These are phyloP conservation scores for Thamnophis elegans DNA, from an alignment of 2,797 vertebrate genomes.

Conservation along the genomic window DNA sequence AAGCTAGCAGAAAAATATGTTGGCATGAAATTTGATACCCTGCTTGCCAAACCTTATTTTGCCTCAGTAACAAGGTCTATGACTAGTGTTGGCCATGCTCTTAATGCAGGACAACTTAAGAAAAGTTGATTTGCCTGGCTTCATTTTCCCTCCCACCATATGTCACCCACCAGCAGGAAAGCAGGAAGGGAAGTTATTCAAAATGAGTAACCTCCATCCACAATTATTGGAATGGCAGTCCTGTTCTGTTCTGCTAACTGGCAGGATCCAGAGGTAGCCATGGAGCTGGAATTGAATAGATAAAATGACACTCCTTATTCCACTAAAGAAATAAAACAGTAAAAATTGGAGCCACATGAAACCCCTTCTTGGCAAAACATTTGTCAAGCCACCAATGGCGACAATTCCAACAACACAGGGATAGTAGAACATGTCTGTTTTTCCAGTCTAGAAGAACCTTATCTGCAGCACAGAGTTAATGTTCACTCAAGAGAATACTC, in stretches of 20 bases:
- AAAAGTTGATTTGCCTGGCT: neutral
- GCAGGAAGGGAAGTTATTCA: neutral
- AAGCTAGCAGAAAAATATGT: neutral
- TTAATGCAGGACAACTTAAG: neutral
- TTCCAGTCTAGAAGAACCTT: neutral
- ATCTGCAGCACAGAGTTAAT: neutral
- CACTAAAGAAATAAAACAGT: neutral
- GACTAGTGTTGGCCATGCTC: neutral
- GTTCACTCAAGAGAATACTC: neutral
- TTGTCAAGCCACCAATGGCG: neutral
- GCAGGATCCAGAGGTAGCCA: neutral
- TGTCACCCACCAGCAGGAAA: neutral
- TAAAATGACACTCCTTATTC: neutral
- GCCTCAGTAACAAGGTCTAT: neutral
- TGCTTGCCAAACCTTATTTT: neutral
- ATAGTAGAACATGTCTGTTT: neutral
- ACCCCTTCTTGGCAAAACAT: neutral
- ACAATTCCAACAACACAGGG: neutral
- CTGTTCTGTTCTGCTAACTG: neutral
- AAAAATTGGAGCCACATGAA: neutral
- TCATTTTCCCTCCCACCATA: neutral
- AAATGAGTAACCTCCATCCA: neutral
- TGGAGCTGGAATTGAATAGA: neutral
- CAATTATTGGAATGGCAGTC: neutral
- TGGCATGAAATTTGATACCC: neutral